A percentile compares a stretch with the other conserved stretches of the same genome.
phyloP scores from a whole-genome alignment of 1,140 invertebrate genomes.

The Sinella curviseta region DNA sequence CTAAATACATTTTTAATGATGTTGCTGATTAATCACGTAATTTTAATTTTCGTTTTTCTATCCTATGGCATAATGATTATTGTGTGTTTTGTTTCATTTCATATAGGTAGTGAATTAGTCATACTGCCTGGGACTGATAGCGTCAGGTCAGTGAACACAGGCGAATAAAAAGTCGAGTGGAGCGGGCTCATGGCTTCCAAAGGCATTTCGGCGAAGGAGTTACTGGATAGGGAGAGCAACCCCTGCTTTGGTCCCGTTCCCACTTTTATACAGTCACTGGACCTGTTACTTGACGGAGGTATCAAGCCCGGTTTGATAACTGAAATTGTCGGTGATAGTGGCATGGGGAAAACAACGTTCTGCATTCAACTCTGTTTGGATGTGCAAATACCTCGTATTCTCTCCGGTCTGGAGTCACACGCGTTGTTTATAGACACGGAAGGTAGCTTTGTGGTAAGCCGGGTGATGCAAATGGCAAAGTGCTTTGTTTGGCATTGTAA shows the following conservation, averaged over 20 bases:
- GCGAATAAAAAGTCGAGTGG: too few relatives aligned
- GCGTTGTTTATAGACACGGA: conserved; percentile 15
- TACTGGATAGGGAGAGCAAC: neutral
- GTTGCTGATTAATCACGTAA: too few relatives aligned
- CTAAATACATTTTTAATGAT: too few relatives aligned
- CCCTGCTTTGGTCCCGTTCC: neutral
- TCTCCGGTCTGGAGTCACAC: neutral
- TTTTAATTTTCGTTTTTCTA: too few relatives aligned
- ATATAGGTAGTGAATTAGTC: too few relatives aligned
- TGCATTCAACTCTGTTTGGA: conserved; percentile 26
- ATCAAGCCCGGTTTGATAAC: conserved; percentile 1
- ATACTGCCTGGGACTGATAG: too few relatives aligned
- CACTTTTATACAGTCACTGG: neutral
- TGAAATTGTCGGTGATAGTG: conserved; percentile 1
- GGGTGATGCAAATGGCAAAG: neutral
- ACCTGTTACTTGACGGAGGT: conserved; percentile 6
- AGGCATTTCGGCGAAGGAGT: neutral
- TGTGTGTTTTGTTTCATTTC: too few relatives aligned
- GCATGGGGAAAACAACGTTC: conserved; percentile 7
- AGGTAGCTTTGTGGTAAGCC: neutral
- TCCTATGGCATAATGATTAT: too few relatives aligned
- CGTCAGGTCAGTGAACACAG: too few relatives aligned
- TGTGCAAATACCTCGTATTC: conserved; percentile 3
- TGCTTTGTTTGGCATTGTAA: neutral
- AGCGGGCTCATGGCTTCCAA: neutral